Evolutionary conservation across 2,113 vertebrate genomes (phyloP).

Genomic region (Xerus inauris): DNA sequence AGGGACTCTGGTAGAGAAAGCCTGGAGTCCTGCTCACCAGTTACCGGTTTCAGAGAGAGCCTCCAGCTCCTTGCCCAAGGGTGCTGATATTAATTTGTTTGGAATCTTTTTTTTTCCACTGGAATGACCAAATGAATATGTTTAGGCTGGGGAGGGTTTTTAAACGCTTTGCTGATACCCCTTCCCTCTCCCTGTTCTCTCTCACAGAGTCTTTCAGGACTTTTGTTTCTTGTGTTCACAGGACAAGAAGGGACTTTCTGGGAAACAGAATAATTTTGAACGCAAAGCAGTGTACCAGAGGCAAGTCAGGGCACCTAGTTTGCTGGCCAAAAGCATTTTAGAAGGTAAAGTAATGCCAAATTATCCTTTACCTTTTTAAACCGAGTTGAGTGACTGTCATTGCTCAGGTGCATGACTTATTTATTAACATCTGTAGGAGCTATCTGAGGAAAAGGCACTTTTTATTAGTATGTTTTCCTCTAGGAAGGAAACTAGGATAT

Average conservation of each 20-base stretch:
- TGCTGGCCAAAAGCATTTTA: slow-evolving; percentile 98
- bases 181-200: neutral
- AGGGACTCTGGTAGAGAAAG: neutral
- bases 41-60: neutral
- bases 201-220: neutral
- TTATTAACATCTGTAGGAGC: slow-evolving; percentile 37
- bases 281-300: slow-evolving; percentile 95
- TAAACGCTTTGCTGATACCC: neutral
- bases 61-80: neutral
- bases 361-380: slow-evolving; percentile 6
- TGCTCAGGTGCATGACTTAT: neutral
- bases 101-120: neutral
- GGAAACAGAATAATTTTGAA: slow-evolving; percentile 93
- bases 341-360: slow-evolving; percentile 89
- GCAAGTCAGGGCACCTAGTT: slow-evolving; percentile 94
- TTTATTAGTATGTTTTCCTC: slow-evolving; percentile 9
- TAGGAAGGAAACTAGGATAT: neutral
- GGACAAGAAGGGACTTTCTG: slow-evolving; percentile 97
- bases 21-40: accelerated
- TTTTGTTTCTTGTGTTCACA: slow-evolving; percentile 77
- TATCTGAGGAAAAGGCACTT: neutral
- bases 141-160: neutral
- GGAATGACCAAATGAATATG: neutral
- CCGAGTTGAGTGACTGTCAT: slow-evolving; percentile 16
- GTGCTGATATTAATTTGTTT: neutral